These are phyloP conservation scores for Chorisops tibialis DNA, from an alignment of 2,888 invertebrate species.

Conservation along the genomic window DNA sequence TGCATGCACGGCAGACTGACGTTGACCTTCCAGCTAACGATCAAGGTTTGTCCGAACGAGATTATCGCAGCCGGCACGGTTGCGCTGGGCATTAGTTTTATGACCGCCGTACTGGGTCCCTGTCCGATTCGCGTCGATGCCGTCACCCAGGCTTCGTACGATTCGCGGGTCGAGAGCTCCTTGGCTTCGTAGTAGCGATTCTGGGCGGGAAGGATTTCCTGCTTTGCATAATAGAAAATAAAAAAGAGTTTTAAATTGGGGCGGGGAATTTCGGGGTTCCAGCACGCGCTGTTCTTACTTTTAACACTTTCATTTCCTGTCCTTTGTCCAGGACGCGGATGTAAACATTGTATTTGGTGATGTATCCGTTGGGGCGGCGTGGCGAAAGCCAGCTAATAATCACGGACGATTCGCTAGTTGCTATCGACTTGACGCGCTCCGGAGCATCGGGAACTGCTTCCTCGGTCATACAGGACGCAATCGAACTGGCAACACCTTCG, in stretches of 20 bases:
- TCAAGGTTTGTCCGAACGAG: conserved; percentile 57
- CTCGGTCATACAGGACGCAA: conserved; percentile 59
- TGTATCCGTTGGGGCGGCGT: conserved; percentile 59
- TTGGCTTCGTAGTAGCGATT: conserved; percentile 56
- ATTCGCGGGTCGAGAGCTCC: conserved; percentile 55
- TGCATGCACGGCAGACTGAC: conserved; percentile 56
- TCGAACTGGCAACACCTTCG: conserved; percentile 57
- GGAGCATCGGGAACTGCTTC: conserved; percentile 62
- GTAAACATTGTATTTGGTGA: conserved; percentile 62
- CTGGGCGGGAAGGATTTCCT: conserved; percentile 51
- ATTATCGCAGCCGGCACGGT: conserved; percentile 58
- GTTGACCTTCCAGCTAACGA: conserved; percentile 56
- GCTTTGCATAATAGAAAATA: too few species aligned
- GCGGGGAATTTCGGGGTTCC: too few species aligned
- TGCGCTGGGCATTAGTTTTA: conserved; percentile 54
- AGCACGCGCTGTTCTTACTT: conserved; percentile 38
- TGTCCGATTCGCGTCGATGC: conserved; percentile 62
- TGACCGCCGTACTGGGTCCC: conserved; percentile 58
- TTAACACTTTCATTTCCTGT: conserved; percentile 55
- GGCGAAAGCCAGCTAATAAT: conserved; percentile 66
- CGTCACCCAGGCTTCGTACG: conserved; percentile 62
- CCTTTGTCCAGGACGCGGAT: conserved; percentile 56
- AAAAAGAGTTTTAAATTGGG: too few species aligned
- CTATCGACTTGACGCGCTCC: conserved; percentile 60
- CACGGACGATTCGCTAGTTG: conserved; percentile 58